phyloP scores from a whole-genome alignment of 2,888 invertebrate species.

The Chrysomela aeneicollis region DNA sequence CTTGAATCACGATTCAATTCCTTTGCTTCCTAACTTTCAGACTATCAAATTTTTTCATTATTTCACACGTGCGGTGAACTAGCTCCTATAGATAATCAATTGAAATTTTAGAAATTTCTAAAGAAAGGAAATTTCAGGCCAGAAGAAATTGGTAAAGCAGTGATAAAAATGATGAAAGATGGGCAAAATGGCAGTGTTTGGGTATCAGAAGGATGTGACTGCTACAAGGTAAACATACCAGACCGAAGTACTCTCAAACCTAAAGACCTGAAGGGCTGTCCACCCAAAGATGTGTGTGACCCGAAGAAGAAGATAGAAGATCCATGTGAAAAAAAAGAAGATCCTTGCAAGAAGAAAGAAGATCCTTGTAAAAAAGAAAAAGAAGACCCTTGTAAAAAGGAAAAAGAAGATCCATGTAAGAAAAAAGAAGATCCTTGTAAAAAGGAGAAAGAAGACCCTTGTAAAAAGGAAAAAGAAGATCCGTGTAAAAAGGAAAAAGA shows the following conservation, averaged over 20 bases:
- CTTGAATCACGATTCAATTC: no score
- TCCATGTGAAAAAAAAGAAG: slow-evolving; percentile 35
- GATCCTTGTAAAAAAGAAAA: slow-evolving; percentile 39
- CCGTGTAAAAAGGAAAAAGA: slow-evolving; percentile 34
- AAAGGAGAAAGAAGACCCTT: slow-evolving; percentile 37
- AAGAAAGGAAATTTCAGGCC: no score
- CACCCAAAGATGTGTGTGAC: slow-evolving; percentile 1
- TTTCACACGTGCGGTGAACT: no score
- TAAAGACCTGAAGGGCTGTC: background rate
- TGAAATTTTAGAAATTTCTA: no score
- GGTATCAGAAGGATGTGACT: slow-evolving; percentile 60
- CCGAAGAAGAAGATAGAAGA: slow-evolving; percentile 23
- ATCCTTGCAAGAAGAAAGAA: slow-evolving; percentile 35
- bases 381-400: slow-evolving; percentile 37
- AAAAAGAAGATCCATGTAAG: slow-evolving; percentile 34
- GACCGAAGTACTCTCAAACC: slow-evolving; percentile 43
- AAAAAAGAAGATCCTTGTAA: slow-evolving; percentile 37
- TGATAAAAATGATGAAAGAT: slow-evolving; percentile 55
- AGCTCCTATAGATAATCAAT: no score
- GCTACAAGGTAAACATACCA: slow-evolving; percentile 51
- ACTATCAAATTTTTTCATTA: no score
- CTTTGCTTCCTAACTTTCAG: no score
- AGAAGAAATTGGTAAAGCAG: slow-evolving; percentile 54
- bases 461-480: slow-evolving; percentile 37
- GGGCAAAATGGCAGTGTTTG: slow-evolving; percentile 65